Percentiles rank a stretch among this genome's conserved stretches.
These are phyloP conservation scores for Heliocidaris tuberculata DNA, from an alignment of 35 echinoderm and acorn worm genomes.

Conservation along the genomic window DNA sequence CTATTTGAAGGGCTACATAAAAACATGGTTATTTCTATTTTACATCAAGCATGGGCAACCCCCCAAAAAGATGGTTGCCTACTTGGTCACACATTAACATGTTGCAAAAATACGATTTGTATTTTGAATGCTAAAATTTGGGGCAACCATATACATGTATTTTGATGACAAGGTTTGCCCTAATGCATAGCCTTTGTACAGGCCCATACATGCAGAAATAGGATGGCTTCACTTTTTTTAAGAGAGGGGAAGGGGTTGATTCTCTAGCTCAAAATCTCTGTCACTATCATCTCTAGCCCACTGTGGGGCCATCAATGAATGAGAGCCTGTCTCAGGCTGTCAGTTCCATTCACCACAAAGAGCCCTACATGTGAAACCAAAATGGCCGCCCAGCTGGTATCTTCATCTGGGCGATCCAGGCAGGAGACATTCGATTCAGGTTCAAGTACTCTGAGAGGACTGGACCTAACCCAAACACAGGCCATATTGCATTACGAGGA, in stretches of 20 bases:
- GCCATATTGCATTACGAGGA: background rate
- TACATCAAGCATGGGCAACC: too few relatives aligned
- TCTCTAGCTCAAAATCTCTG: background rate
- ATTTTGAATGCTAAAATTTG: too few relatives aligned
- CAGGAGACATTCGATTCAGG: slow-evolving; percentile 1
- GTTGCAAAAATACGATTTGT: too few relatives aligned
- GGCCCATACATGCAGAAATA: too few relatives aligned
- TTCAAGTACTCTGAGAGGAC: background rate
- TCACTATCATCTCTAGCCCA: background rate
- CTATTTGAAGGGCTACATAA: too few relatives aligned
- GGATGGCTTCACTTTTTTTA: too few relatives aligned
- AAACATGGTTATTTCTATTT: too few relatives aligned
- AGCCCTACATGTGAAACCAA: background rate
- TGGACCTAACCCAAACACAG: background rate
- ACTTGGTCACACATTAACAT: too few relatives aligned
- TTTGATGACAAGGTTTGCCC: too few relatives aligned
- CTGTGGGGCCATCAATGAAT: background rate
- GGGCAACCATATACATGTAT: too few relatives aligned
- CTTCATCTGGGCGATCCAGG: background rate
- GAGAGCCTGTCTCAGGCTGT: background rate
- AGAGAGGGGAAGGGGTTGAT: background rate
- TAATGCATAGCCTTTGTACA: too few relatives aligned
- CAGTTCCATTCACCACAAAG: background rate
- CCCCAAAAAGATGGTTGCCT: too few relatives aligned
- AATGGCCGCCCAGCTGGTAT: background rate